These are phyloP conservation scores for Chaetops frenatus DNA, from an alignment of 2,113 vertebrate genomes.

Conservation along the genomic window DNA sequence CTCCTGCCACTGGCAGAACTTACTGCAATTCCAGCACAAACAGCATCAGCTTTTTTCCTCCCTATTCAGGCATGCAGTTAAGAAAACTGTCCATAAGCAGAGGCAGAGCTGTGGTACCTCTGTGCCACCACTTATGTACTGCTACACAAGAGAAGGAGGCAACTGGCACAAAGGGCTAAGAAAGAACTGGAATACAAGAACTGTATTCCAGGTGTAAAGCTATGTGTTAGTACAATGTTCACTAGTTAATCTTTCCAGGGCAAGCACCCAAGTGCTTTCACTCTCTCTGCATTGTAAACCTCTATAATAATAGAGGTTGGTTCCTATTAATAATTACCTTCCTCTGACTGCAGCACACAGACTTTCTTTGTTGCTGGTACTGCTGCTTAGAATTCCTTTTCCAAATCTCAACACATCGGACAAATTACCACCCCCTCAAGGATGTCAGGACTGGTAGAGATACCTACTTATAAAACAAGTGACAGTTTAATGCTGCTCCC, in stretches of 20 bases:
- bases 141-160: background rate
- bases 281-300: background rate
- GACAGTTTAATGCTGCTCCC: background rate
- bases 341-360: background rate
- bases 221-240: background rate
- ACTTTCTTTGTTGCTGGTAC: background rate
- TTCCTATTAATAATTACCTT: constrained; percentile 35
- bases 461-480: background rate
- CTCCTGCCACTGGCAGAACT: background rate
- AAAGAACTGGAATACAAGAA: background rate
- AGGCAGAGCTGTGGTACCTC: background rate
- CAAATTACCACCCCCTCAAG: background rate
- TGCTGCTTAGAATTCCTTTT: background rate
- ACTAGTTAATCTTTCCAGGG: background rate
- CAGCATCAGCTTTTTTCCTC: background rate
- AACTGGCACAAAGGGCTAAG: background rate
- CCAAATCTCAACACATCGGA: background rate
- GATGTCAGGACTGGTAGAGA: background rate
- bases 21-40: background rate
- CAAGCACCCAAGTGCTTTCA: background rate
- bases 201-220: background rate
- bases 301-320: background rate
- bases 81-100: background rate
- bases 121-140: background rate
- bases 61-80: background rate